Percentiles rank a stretch among this genome's conserved stretches.
These are phyloP conservation scores for Cephus nigrinus DNA, from an alignment of 2,888 invertebrate species.

Conservation along the genomic window DNA sequence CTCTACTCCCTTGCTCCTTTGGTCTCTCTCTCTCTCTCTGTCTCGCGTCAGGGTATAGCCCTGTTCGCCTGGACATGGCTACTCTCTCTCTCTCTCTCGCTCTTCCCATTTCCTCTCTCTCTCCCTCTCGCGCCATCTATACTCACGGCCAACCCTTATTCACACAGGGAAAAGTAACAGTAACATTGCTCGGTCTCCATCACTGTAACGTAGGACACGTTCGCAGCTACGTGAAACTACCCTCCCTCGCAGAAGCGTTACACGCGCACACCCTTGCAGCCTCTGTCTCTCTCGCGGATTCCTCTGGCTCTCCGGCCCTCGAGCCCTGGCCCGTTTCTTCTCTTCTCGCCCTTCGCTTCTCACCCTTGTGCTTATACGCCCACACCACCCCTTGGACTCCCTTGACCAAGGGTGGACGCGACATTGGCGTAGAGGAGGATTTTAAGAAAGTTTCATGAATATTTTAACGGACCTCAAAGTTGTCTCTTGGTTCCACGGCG, in stretches of 20 bases:
- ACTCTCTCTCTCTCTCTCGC: constrained; percentile 27
- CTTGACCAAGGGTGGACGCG: constrained; percentile 50
- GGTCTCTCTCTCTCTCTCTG: constrained; percentile 13
- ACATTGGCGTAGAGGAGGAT: constrained; percentile 48
- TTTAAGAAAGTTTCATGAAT: constrained; percentile 38
- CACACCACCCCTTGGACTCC: constrained; percentile 33
- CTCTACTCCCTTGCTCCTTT: background rate
- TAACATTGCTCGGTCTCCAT: background rate
- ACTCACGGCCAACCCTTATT: background rate
- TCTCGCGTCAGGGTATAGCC: constrained; percentile 18
- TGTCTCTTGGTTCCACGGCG: background rate
- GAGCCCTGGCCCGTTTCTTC: background rate
- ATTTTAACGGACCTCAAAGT: constrained; percentile 26
- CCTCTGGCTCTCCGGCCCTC: constrained; percentile 10
- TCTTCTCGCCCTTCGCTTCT: constrained; percentile 15
- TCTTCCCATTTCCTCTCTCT: constrained; percentile 20
- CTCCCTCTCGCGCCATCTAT: constrained; percentile 5
- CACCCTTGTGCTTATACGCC: constrained; percentile 27
- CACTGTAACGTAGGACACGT: background rate
- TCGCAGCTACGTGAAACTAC: background rate
- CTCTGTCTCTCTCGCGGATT: constrained; percentile 3
- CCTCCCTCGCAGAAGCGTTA: background rate
- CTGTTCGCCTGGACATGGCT: constrained; percentile 37
- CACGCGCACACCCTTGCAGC: background rate
- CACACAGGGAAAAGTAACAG: background rate